Percentiles rank a stretch among this genome's conserved stretches.
Conservation (phyloP, 2,797 vertebrate genomes). For the Lutjanus argentimaculatus region DNA sequence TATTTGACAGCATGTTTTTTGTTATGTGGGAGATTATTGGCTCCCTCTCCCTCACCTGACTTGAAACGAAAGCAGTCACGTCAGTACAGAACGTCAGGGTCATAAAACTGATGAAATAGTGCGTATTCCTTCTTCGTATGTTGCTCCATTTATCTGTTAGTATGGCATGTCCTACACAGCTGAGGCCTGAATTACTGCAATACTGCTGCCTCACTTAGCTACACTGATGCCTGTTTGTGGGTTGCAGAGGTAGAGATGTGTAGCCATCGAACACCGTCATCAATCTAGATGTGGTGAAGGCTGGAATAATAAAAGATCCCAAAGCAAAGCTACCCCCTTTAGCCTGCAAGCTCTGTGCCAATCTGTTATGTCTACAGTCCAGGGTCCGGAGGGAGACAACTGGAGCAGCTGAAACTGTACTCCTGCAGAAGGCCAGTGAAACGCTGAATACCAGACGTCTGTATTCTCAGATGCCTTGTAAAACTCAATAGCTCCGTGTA, state of each 20-base stretch:
- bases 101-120: conserved; percentile 48
- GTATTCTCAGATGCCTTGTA: conserved; percentile 68
- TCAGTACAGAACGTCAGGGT: conserved; percentile 20
- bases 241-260: conserved; percentile 53
- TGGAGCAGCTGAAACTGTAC: conserved; percentile 65
- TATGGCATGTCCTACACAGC: conserved; percentile 15
- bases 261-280: conserved; percentile 43
- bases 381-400: conserved; percentile 50
- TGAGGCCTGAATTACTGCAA: conserved; percentile 50
- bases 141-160: conserved; percentile 39
- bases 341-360: conserved; percentile 32
- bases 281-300: conserved; percentile 56
- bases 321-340: conserved; percentile 48
- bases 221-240: conserved; percentile 40
- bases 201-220: conserved; percentile 34
- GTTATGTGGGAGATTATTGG: conserved; percentile 39
- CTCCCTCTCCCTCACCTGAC: conserved; percentile 56
- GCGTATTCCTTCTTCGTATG: neutral
- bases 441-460: conserved; percentile 73
- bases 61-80: conserved; percentile 33
- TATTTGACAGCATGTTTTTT: conserved; percentile 35
- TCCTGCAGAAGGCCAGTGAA: conserved; percentile 62
- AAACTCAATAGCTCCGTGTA: conserved; percentile 51
- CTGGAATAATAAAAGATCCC: conserved; percentile 46
- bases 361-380: conserved; percentile 56